Evolutionary conservation across 2,113 vertebrate genomes (phyloP).

Genomic region (Myotis brandtii): DNA sequence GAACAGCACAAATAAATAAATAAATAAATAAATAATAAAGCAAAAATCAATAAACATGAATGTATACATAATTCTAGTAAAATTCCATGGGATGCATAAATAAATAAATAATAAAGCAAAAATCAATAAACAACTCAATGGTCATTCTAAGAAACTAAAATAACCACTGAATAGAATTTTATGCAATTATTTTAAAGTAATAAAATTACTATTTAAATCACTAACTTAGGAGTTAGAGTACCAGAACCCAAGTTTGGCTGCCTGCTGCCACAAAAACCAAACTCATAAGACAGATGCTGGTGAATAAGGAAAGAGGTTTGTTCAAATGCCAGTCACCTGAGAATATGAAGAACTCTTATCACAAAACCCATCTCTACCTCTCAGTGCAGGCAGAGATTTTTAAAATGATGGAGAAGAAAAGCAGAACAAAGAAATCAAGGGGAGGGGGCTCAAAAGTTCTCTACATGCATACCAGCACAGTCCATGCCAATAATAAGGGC

Average conservation of each 20-base stretch:
- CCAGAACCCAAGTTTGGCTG: not conserved
- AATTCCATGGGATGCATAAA: too few relatives aligned
- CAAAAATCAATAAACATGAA: not conserved
- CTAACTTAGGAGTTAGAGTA: not conserved
- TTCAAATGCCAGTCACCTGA: not conserved
- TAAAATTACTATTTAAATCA: constrained; percentile 44
- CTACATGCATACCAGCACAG: not conserved
- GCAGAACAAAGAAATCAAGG: not conserved
- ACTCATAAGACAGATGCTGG: not conserved
- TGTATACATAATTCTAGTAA: too few relatives aligned
- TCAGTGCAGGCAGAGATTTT: not conserved
- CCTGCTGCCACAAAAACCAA: not conserved
- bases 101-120: not conserved
- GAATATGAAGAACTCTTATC: not conserved
- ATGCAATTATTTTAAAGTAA: constrained; percentile 8
- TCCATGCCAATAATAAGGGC: not conserved
- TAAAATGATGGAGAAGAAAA: not conserved
- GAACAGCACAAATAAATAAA: not conserved
- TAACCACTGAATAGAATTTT: not conserved
- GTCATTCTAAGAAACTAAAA: not conserved
- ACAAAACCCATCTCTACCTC: not conserved
- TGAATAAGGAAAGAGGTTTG: not conserved
- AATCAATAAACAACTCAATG: not conserved
- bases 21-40: not conserved
- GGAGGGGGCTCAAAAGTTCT: not conserved